phyloP scores from a whole-genome alignment of 1,140 invertebrate genomes.

The Drosophila hydei region DNA sequence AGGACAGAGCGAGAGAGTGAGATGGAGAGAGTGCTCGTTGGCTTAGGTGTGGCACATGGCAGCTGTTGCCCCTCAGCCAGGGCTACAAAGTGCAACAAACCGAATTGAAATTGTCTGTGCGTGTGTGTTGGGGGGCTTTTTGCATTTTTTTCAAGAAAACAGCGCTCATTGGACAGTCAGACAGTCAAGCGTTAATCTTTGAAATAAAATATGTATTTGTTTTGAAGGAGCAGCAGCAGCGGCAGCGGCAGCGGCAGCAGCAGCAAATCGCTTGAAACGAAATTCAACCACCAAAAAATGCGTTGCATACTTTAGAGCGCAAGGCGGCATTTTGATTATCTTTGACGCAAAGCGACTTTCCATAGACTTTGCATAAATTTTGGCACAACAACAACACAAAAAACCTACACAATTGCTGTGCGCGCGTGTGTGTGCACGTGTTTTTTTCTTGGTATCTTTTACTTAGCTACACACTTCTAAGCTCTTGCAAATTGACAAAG shows the following conservation, averaged over 20 bases:
- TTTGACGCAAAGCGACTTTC: conserved; percentile 70
- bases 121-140: conserved; percentile 15
- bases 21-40: conserved; percentile 6
- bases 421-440: conserved; percentile 10
- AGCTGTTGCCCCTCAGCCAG: conserved; percentile 60
- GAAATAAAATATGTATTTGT: conserved; percentile 77
- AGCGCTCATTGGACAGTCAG: conserved; percentile 5
- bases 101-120: conserved; percentile 61
- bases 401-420: conserved; percentile 6
- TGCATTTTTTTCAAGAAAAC: conserved; percentile 54
- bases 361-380: conserved; percentile 82
- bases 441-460: conserved; percentile 61
- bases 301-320: conserved; percentile 67
- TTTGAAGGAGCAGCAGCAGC: conserved; percentile 19
- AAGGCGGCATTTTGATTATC: conserved; percentile 68
- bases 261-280: background rate
- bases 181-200: conserved; percentile 73
- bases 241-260: background rate
- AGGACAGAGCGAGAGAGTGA: conserved; percentile 23
- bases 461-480: conserved; percentile 68
- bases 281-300: conserved; percentile 70
- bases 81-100: conserved; percentile 78
- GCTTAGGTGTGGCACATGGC: conserved; percentile 78
- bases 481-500: conserved; percentile 78
- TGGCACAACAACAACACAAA: conserved; percentile 24